Evolutionary conservation across 2,888 invertebrate genomes (phyloP), one percentile per base, ranked within the genome.

Genomic region (Cecidostiba fungosa): DNA sequence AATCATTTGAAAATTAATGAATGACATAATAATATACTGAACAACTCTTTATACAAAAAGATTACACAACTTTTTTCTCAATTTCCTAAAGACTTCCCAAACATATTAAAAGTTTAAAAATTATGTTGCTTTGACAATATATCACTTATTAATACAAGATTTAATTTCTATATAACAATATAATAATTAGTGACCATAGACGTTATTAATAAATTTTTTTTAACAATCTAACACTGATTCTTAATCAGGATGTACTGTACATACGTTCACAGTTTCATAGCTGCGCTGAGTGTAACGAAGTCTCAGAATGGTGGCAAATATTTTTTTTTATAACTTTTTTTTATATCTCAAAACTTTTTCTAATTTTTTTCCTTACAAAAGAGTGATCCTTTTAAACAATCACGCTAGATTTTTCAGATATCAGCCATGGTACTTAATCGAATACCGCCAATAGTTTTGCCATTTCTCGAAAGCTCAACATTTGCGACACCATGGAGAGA

Each of bases 221-320:
- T 90, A 92, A 91, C 91, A 91, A 92, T 90, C 89, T 91, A 92
- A 90, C 89, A 89, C 90, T 90, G 91, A 91, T 91, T 91, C 87
- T 88, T 87, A 90, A 92, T 91, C 90, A 92, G 91, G 89, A 89
- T 91, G 91, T 90, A 91, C 91, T 91, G 91, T 93, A 92, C 92
- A 91, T 90, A 77, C 87, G 84, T 86, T 82, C 82, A 74, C 89
- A 90, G 82, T 83, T 85, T 73, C n/a, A 66, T 78, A 80, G 74
- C 81, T 81, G 80, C 72, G 43, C 72, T 80, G 80, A 85, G 76
- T 54, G 77, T 85, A 79, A 79, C 80, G 80, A 86, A 70, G 82
- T 85, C 87, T 87, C 82, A 80, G 50, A 16, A 79, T 82, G 82
- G 76, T 82, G 66, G 50, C 84, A 82, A 76, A 82, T 29, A 80